A percentile compares a stretch with the other conserved stretches of the same genome.
Evolutionary conservation across 1,140 invertebrate species (phyloP).

Genomic region (Caenorhabditis latens): DNA sequence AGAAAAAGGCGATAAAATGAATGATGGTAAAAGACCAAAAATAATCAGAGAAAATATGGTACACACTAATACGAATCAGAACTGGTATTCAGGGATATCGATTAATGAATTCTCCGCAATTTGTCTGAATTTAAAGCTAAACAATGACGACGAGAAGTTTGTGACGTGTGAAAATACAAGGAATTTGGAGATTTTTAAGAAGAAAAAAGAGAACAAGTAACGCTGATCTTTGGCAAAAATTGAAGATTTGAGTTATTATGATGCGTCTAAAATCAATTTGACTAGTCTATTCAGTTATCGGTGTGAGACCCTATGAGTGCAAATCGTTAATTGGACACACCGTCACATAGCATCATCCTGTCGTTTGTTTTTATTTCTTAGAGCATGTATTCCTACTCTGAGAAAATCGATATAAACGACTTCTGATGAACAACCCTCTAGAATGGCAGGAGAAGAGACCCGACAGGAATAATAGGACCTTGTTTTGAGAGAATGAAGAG

Average conservation of each 20-base stretch:
- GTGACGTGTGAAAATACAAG: neutral
- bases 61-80: neutral
- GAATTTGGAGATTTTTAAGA: conserved; percentile 1
- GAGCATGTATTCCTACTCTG: too few species aligned
- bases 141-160: neutral
- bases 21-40: neutral
- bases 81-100: neutral
- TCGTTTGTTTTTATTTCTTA: too few species aligned
- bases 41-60: conserved; percentile 4
- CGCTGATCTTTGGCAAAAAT: neutral
- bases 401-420: too few species aligned
- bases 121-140: neutral
- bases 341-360: too few species aligned
- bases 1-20: neutral
- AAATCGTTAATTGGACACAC: too few species aligned
- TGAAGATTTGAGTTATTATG: neutral
- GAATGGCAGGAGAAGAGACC: neutral
- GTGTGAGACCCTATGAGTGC: too few species aligned
- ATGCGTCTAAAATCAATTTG: too few species aligned
- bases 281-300: too few species aligned
- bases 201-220: neutral
- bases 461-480: conserved; percentile 38
- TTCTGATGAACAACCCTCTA: neutral
- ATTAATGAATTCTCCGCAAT: neutral
- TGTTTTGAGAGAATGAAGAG: conserved; percentile 23